Percentiles rank a stretch among this genome's conserved stretches.
Evolutionary conservation across 2,113 vertebrate genomes (phyloP).

Genomic region (Chloropsis hardwickii): DNA sequence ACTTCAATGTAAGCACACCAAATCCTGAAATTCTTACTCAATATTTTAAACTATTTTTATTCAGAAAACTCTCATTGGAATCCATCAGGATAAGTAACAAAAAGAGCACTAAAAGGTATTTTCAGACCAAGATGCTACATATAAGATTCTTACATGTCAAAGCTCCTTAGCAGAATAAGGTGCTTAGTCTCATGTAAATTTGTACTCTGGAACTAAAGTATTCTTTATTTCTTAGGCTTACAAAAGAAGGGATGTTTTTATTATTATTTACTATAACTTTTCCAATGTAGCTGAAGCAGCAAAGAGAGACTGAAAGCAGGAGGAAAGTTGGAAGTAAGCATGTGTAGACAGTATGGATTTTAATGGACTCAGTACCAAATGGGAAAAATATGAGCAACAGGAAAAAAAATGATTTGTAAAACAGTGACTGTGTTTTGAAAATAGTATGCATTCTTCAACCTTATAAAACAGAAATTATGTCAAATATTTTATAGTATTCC

Average conservation of each 20-base stretch:
- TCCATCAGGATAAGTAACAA: neutral
- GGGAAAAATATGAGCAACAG: neutral
- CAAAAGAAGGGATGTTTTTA: neutral
- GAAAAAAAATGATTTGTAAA: neutral
- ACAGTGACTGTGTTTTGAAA: neutral
- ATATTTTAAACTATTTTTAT: neutral
- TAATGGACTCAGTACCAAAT: neutral
- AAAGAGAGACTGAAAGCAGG: neutral
- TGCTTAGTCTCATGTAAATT: neutral
- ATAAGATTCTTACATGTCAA: neutral
- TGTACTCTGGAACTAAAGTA: neutral
- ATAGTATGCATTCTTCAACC: neutral
- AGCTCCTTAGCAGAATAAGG: neutral
- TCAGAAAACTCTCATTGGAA: neutral
- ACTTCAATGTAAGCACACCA: neutral
- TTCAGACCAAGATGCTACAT: neutral
- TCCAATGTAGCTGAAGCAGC: neutral
- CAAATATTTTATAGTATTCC: neutral
- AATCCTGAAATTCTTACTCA: constrained; percentile 1
- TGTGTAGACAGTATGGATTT: neutral
- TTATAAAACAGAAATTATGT: neutral
- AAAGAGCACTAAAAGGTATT: neutral
- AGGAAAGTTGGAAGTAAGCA: neutral
- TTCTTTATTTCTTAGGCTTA: neutral
- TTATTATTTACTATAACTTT: neutral